Evolutionary conservation across 2,888 invertebrate species (phyloP), one percentile per base, ranked within the genome.

Genomic region (Pycnomerus fuliginosus): DNA sequence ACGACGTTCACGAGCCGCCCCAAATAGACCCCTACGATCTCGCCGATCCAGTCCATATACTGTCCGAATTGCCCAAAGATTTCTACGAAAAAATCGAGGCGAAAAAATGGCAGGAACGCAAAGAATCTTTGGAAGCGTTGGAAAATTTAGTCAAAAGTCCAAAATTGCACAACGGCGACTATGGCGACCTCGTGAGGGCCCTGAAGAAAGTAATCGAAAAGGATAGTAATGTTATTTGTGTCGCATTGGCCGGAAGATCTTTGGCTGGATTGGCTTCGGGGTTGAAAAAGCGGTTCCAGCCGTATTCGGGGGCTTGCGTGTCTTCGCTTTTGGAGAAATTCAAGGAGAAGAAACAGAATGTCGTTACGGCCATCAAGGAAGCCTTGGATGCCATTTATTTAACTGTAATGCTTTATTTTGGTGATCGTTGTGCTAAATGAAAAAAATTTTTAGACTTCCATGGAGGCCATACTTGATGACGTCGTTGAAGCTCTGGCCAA

Each of bases 81-180:
- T 98, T 97, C 71, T 94, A 87, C 67, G 95, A 96, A 2, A 91
- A 95, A 69, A 69, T 91, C 2, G 94, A 98, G 61, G 90, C 90
- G 0, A 96, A 93, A 71, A 97, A 94, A 65, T 99, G 96, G 99
- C 92, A 92, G 65, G 92, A 97, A 42, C 77, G 99, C 16, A 96
- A 95, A 67, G 96, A 97, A 67, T 87, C 88, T 0, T 70, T 99
- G 8, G 97, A 97, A 58, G 76, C 78, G 0, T 69, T 97, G 7
- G 90, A 93, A 52, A 81, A 80, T 52, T 73, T 95, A 12, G 67
- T 90, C 5, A 85, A 88, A 57, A 82, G 80, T 65, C 94, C 90
- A 0, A 94, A 88, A 68, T 70, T 98, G 29, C 94, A 94, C 65
- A 83, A 82, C 53, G 96, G 95, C 0, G 97, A 98, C 64, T 98